Evolutionary conservation across 2,113 vertebrate genomes (phyloP), one percentile per base, ranked within the genome.

Genomic region (Lampris megalopsis): DNA sequence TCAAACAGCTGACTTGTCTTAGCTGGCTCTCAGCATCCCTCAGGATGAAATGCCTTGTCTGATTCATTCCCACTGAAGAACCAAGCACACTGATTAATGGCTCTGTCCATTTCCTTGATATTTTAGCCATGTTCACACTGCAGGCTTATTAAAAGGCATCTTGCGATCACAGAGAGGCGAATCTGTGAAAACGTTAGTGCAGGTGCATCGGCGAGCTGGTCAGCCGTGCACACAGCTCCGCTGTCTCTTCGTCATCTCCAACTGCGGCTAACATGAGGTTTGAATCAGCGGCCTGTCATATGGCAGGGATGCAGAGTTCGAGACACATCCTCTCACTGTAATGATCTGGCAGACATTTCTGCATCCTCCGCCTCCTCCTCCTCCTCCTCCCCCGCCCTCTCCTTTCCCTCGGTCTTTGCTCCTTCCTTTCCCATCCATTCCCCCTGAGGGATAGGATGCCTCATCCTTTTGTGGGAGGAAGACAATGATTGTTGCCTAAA

Each of bases 261-360:
- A 24, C 63, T 67, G 67, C 66, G 77, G 52, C 66, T 61, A 60
- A 80, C 89, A 89, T 88, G 56, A 80, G 86, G 80, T 90, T 92
- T 77, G 53, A 88, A 87, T 90, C 74, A 89, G 66, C 5, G 2
- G 9, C 38, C 75, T 79, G 82, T 89, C 73, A 81, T 75, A 79
- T 73, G 76, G 76, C 85, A 77, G 68, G 67, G 81, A 81, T 59
- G 49, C 42, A 73, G 73, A 68, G 83, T 84, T 87, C 77, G 77
- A 68, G 80, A 85, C 83, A 88, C 71, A 75, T 82, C 74, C 81
- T 87, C 58, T 82, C 53, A 70, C 75, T 81, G 41, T 82, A 79
- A 79, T 57, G 37, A 75, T 84, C 71, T 88, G 82, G 79, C 82
- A 4, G 71, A 83, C 81, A 82, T 84, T 63, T 73, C 83, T 69